These are phyloP conservation scores for Dorcus hopei DNA, from an alignment of 2,888 invertebrate species.

Conservation along the genomic window DNA sequence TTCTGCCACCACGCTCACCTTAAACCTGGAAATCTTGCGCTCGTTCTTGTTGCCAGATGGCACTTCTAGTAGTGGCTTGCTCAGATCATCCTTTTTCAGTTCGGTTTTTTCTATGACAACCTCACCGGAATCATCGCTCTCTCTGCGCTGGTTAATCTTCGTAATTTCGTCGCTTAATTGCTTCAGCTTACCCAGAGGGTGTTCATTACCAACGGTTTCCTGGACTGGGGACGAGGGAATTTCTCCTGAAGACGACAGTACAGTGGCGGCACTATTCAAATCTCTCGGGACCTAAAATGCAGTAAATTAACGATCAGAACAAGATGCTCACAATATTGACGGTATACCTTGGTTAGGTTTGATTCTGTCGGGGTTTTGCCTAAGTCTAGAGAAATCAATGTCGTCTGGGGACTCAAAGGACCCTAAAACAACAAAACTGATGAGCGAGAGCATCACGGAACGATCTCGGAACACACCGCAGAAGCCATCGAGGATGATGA, in stretches of 20 bases:
- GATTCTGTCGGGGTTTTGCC: constrained; percentile 20
- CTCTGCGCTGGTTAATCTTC: constrained; percentile 56
- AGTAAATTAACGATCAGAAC: not conserved
- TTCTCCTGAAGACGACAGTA: constrained; percentile 40
- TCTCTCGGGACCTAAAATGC: no score
- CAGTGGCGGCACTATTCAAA: constrained; percentile 38
- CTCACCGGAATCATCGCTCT: constrained; percentile 22
- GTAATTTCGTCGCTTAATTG: constrained; percentile 57
- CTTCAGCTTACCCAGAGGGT: constrained; percentile 21
- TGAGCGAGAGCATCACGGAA: not conserved
- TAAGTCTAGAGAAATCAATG: constrained; percentile 48
- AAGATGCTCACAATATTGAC: not conserved
- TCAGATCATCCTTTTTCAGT: not conserved
- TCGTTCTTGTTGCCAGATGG: constrained; percentile 27
- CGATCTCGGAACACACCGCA: no score
- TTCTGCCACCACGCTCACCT: constrained; percentile 54
- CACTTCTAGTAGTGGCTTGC: not conserved
- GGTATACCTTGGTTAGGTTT: constrained; percentile 1
- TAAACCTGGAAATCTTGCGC: constrained; percentile 51
- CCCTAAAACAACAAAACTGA: constrained; percentile 46
- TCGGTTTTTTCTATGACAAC: constrained; percentile 13
- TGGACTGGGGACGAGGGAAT: constrained; percentile 12
- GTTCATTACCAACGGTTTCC: constrained; percentile 4
- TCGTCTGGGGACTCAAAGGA: constrained; percentile 59
- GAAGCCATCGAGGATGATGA: not conserved